Base-by-base conservation (phyloP, 2,888 invertebrate genomes). In the Phlogophora meticulosa region DNA sequence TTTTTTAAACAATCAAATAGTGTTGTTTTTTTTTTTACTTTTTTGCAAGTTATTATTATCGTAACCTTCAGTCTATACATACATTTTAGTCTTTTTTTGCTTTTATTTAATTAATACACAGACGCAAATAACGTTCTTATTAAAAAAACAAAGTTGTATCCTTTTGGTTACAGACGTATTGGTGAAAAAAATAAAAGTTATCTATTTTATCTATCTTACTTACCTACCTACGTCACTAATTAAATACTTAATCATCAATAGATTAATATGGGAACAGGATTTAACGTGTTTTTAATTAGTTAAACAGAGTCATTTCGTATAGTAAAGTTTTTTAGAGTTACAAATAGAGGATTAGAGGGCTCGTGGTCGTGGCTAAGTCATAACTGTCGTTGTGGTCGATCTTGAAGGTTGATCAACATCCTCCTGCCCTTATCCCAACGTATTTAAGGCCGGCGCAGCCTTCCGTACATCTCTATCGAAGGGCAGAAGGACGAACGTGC, bases 221-320 rank as follows among this genome's bases (percentile, higher is more conserved):
- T 7, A 10, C 7, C 11, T 24, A 10, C n/a, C 4, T 0, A 49
- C 51, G 64, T 63, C 51, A 51, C 24, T 51, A n/a, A 52, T 45
- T 43, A 28, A 64, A 52, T 64, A 64, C 63, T 34, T 63, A 63
- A 17, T 34, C 24, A 36, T 43, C 7, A 43, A 10, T 34, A 34
- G 20, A 24, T 64, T 22, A 59, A n/a, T 13, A 13, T 9, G 24
- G 2, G 17, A 13, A 32, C 11, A 9, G 17, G 5, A 36, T 17
- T 36, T 1, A 36, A 34, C 24, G 7, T 20, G 7, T 20, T 53
- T 15, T 40, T 28, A 4, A 4, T 10, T 48, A 7, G 13, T 24
- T 13, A 4, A n/a, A 24, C 38, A 24, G 24, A 22, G 5, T 28
- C 2, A 28, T 28, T 28, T 2, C 28, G 2, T 28, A 28, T 28